Percentiles rank a stretch among this genome's conserved stretches.
phyloP scores from a whole-genome alignment of 2,113 vertebrate genomes.

The Siniperca knerii region DNA sequence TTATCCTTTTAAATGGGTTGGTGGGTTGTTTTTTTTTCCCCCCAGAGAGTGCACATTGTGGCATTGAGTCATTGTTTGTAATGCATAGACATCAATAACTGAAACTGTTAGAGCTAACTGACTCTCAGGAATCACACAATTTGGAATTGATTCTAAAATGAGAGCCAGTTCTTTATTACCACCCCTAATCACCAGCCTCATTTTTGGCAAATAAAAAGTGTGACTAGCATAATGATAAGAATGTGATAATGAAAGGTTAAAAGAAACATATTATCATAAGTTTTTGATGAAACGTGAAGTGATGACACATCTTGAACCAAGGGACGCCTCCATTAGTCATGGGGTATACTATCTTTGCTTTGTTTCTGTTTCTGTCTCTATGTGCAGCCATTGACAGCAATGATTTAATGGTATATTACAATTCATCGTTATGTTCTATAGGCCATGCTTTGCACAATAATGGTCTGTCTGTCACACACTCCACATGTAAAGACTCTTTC shows the following conservation, averaged over 20 bases:
- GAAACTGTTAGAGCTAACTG: background rate
- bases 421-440: background rate
- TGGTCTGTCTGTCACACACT: background rate
- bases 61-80: background rate
- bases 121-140: background rate
- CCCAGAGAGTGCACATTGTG: background rate
- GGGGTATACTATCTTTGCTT: background rate
- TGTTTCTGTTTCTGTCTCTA: background rate
- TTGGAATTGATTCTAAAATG: conserved; percentile 16
- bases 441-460: conserved; percentile 5
- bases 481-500: background rate
- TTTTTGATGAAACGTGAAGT: background rate
- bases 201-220: background rate
- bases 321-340: background rate
- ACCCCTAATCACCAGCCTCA: background rate
- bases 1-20: background rate
- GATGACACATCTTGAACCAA: background rate
- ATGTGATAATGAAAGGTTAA: background rate
- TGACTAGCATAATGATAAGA: background rate
- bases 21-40: too few species aligned
- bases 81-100: background rate
- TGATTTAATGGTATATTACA: background rate
- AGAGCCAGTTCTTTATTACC: background rate
- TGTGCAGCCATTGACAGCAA: background rate
- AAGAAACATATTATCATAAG: background rate